Base-by-base conservation (phyloP, 2,797 vertebrate genomes). In the Helicolenus hilgendorfi region DNA sequence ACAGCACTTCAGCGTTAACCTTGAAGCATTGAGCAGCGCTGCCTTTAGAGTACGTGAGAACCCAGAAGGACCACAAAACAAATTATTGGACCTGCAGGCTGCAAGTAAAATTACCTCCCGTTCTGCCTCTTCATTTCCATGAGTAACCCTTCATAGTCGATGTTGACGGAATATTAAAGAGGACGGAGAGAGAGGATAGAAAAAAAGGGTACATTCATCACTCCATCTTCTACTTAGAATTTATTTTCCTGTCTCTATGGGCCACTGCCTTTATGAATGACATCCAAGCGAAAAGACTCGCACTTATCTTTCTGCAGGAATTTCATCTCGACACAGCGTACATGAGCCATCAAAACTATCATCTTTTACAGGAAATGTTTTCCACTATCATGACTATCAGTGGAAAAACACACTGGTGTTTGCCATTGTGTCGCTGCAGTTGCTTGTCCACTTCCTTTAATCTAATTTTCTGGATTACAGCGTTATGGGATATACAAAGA, bases 111-210 rank as follows among this genome's bases (percentile, higher is more conserved):
- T 93, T 90, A 95, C 92, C 92, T 94, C 83, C 60, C 86, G 89
- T 83, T 93, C 86, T 91, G 82, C 88, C 77, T 92, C 85, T 96
- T 95, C 94, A 96, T 97, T 97, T 94, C 88, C 89, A 92, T 76
- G 88, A 95, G 92, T 94, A 93, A 95, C 92, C 77, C 89, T 92
- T 94, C 88, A 91, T 92, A 91, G 92, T 91, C 90, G 91, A 84
- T 91, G 92, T 94, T 96, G 94, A 96, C 91, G 87, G 94, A 95
- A 96, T 96, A 96, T 95, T 93, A 95, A 96, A 89, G 89, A 92
- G 89, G 81, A 78, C 11, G 64, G 86, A 41, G 71, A 85, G 86
- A 86, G 81, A 89, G 72, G 60, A 89, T 73, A 65, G 58, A 86
- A 80, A 85, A 13, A 85, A 82, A 67, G 81, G 63, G 59, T 63